These are phyloP conservation scores for Cordilura impudica DNA, from an alignment of 2,888 invertebrate species.

Conservation along the genomic window DNA sequence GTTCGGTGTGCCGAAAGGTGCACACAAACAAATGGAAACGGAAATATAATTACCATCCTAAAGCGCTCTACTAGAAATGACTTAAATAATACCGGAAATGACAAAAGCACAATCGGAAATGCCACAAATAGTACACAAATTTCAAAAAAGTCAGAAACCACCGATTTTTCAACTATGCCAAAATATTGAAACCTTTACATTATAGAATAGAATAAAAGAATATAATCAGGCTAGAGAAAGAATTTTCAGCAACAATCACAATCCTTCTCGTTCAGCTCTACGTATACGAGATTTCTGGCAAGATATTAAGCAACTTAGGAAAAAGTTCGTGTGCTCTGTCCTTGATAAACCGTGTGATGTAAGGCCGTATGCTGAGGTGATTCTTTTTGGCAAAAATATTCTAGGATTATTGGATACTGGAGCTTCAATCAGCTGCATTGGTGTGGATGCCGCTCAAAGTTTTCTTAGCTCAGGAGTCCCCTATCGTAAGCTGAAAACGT, in stretches of 20 bases:
- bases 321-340: constrained; percentile 1
- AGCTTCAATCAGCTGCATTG: constrained; percentile 36
- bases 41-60: not conserved
- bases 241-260: not conserved
- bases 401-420: constrained; percentile 48
- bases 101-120: not conserved
- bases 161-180: not conserved
- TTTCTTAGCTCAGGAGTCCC: constrained; percentile 15
- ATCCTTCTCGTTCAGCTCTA: not conserved
- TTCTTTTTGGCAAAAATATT: constrained; percentile 12
- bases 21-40: not conserved
- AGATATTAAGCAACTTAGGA: constrained; percentile 7
- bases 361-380: constrained; percentile 44
- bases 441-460: constrained; percentile 25
- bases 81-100: too few species aligned
- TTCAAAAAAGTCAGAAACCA: not conserved
- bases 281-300: constrained; percentile 28
- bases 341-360: constrained; percentile 28
- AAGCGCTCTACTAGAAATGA: not conserved
- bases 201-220: not conserved
- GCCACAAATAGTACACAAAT: not conserved
- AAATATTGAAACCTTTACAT: constrained; percentile 10
- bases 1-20: not conserved
- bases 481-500: not conserved
- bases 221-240: not conserved